A percentile compares a stretch with the other conserved stretches of the same genome.
These are phyloP conservation scores for Zonitis immaculata DNA, from an alignment of 2,888 invertebrate genomes.

Conservation along the genomic window DNA sequence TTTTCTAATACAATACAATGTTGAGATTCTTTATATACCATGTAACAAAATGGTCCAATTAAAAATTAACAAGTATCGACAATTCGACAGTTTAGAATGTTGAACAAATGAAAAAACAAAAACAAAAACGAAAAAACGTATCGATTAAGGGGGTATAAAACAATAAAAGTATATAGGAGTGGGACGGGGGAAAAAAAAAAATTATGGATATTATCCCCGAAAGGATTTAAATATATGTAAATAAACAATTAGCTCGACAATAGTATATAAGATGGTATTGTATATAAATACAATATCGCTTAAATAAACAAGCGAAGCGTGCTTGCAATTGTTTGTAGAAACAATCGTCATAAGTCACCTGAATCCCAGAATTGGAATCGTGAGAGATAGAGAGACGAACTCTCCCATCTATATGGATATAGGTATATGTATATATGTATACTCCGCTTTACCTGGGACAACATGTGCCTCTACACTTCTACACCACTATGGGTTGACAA, in stretches of 20 bases:
- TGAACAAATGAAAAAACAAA: neutral
- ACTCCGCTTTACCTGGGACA: slow-evolving; percentile 1
- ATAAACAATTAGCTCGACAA: slow-evolving; percentile 39
- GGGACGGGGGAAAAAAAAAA: neutral
- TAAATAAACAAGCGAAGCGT: slow-evolving; percentile 39
- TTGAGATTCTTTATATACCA: neutral
- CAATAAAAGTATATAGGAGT: neutral
- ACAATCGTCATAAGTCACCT: slow-evolving; percentile 47
- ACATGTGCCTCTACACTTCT: neutral
- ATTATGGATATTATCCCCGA: neutral
- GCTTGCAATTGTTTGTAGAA: slow-evolving; percentile 41
- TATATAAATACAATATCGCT: slow-evolving; percentile 31
- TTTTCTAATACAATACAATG: neutral
- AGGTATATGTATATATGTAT: neutral
- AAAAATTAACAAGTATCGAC: neutral
- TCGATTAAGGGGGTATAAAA: too few species aligned
- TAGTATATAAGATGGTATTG: slow-evolving; percentile 29
- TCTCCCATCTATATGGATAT: slow-evolving; percentile 12
- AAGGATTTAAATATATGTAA: slow-evolving; percentile 30
- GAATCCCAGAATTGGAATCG: slow-evolving; percentile 40
- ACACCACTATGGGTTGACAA: slow-evolving; percentile 39
- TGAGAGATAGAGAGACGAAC: slow-evolving; percentile 30
- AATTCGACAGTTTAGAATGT: neutral
- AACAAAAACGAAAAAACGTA: too few species aligned
- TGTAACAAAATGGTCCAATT: neutral